Base-by-base conservation (phyloP, 1,140 invertebrate genomes). In the Papilio aristodemus region DNA sequence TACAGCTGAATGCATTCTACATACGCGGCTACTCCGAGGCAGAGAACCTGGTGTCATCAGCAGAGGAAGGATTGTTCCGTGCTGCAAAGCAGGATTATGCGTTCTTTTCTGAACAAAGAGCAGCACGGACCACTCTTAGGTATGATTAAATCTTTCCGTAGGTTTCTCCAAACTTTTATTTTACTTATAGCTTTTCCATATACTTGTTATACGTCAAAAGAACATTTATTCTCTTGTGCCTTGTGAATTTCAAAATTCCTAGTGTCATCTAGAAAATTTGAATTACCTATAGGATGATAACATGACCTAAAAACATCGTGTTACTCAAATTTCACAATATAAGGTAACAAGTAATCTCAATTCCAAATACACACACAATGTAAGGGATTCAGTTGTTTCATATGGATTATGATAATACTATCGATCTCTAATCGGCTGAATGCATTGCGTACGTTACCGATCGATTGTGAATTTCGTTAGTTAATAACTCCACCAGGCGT, bases 11-110 rank as follows among this genome's bases (percentile, higher is more conserved):
- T 57, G 86, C 81, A 7, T 90, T 91, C 67, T 91, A 91, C 69
- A 91, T 91, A 17, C 80, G 89, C n/a, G 89, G 89, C 6, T 91
- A 91, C 62, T 89, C 87, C 0, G 81, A 89, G 58, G 84, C 89
- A 0, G 85, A 90, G 39, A 90, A 91, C 13, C 70, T 91, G 63
- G 89, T 89, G 32, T 76, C 86, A 0, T 83, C 87, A 11, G 79
- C 84, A 0, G 87, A 86, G 57, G 87, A 90, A 67, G 89, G 89
- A 0, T 39, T 90, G 11, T 76, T 81, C 1, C 76, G 87, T 1
- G 86, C 87, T 5, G 87, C 87, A 0, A 81, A 70, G 6, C 80
- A 86, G 43, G 84, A 91, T 58, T 91, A 90, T 39, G 89, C 89
- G 1, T 91, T 91, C 64, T 91, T 91, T 60, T 83, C 86, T 17